A percentile compares a stretch with the other conserved stretches of the same genome.
These are phyloP conservation scores for Chrysogorgia sp. DNA, from an alignment of 92 coral and sea anemone genomes.

Conservation along the genomic window DNA sequence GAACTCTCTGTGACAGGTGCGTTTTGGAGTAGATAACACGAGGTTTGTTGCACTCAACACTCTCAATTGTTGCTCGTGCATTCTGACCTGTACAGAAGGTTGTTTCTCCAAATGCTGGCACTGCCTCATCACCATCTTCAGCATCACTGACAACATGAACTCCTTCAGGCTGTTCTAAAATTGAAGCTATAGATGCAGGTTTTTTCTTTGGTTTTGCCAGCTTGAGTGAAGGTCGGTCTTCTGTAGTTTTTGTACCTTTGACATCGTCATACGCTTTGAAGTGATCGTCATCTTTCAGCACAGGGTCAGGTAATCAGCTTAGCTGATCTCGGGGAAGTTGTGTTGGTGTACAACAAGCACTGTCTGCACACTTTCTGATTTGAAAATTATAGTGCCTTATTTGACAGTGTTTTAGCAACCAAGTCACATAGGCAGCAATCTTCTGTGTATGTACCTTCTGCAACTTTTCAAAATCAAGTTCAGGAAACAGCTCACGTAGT, in stretches of 20 bases:
- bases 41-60: conserved; percentile 58
- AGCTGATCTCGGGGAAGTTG: conserved; percentile 41
- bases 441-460: conserved; percentile 38
- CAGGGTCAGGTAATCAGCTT: conserved; percentile 60
- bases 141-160: neutral
- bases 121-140: neutral
- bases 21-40: conserved; percentile 41
- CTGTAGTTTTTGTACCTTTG: conserved; percentile 26
- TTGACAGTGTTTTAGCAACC: conserved; percentile 52
- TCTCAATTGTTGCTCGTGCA: conserved; percentile 42
- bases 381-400: conserved; percentile 55
- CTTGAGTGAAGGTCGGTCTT: conserved; percentile 50
- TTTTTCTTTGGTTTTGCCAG: neutral
- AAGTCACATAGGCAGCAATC: conserved; percentile 43
- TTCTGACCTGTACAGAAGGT: conserved; percentile 40
- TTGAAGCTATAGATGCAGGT: too few species aligned
- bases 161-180: conserved; percentile 1
- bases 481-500: conserved; percentile 46
- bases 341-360: conserved; percentile 45
- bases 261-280: conserved; percentile 40
- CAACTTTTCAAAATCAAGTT: conserved; percentile 49
- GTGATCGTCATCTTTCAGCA: conserved; percentile 50
- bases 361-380: conserved; percentile 51
- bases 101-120: neutral
- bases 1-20: too few species aligned